These are phyloP conservation scores for Micrasema longulum DNA, from an alignment of 1,140 invertebrate species.

Conservation along the genomic window DNA sequence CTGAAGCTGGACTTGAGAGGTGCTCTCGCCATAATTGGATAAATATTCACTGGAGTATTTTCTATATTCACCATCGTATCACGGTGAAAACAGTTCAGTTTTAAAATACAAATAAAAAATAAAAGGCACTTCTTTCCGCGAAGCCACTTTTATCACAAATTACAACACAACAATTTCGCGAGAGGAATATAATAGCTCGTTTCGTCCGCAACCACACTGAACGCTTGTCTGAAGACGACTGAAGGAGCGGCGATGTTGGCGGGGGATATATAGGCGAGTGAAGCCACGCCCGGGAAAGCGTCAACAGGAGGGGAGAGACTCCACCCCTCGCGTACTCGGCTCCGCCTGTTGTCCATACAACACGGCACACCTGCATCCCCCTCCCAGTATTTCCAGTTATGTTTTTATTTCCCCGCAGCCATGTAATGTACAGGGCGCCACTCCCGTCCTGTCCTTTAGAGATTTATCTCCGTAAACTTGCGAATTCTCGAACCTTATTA, in stretches of 20 bases:
- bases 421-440: too few species aligned
- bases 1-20: slow-evolving; percentile 79
- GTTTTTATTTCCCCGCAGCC: too few species aligned
- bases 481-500: too few species aligned
- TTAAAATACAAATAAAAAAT: slow-evolving; percentile 6
- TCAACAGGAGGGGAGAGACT: neutral
- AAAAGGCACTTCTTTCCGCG: slow-evolving; percentile 16
- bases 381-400: neutral
- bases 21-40: slow-evolving; percentile 69
- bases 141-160: slow-evolving; percentile 32
- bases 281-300: slow-evolving; percentile 26
- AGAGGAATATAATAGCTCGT: slow-evolving; percentile 3
- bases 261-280: slow-evolving; percentile 48
- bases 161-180: slow-evolving; percentile 21
- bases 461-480: slow-evolving; percentile 6
- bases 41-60: slow-evolving; percentile 60
- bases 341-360: slow-evolving; percentile 8
- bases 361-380: slow-evolving; percentile 16
- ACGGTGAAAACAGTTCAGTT: slow-evolving; percentile 14
- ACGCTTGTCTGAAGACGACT: slow-evolving; percentile 37
- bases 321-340: slow-evolving; percentile 1
- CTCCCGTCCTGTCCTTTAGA: neutral
- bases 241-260: slow-evolving; percentile 5
- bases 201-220: slow-evolving; percentile 17
- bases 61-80: slow-evolving; percentile 55